A percentile compares a stretch with the other conserved stretches of the same genome.
phyloP scores from a whole-genome alignment of 2,888 invertebrate species.

The Nipponacmea schrenckii region DNA sequence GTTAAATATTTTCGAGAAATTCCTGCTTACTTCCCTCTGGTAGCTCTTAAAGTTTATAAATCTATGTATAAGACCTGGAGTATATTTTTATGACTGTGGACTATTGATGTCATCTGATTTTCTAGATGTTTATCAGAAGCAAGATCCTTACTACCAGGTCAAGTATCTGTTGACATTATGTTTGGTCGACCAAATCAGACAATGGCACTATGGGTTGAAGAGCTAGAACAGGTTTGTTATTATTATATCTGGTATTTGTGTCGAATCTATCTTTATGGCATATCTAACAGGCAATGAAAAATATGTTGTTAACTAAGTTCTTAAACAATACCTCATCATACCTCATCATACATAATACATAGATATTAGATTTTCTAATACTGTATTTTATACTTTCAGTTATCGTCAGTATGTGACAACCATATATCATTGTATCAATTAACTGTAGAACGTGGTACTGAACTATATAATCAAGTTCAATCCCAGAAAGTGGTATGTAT shows the following conservation, averaged over 20 bases:
- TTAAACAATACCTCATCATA: too few relatives aligned
- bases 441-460: conserved; percentile 61
- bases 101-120: not conserved
- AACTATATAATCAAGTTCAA: conserved; percentile 51
- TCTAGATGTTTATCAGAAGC: conserved; percentile 56
- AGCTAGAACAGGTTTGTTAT: conserved; percentile 47
- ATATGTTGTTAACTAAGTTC: too few relatives aligned
- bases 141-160: conserved; percentile 49
- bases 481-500: conserved; percentile 37
- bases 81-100: too few relatives aligned
- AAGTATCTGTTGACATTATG: conserved; percentile 63
- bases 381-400: conserved; percentile 28
- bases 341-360: too few relatives aligned
- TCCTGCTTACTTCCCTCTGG: too few relatives aligned
- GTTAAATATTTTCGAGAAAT: too few relatives aligned
- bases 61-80: too few relatives aligned
- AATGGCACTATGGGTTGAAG: conserved; percentile 49
- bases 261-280: too few relatives aligned
- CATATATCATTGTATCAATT: conserved; percentile 63
- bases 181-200: conserved; percentile 65
- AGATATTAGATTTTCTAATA: too few relatives aligned
- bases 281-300: too few relatives aligned
- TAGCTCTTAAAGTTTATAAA: too few relatives aligned
- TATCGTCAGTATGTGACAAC: conserved; percentile 46
- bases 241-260: too few relatives aligned